A percentile compares a stretch with the other conserved stretches of the same genome.
These are phyloP conservation scores for Dasyornis broadbenti DNA, from an alignment of 2,113 vertebrate genomes.

Conservation along the genomic window DNA sequence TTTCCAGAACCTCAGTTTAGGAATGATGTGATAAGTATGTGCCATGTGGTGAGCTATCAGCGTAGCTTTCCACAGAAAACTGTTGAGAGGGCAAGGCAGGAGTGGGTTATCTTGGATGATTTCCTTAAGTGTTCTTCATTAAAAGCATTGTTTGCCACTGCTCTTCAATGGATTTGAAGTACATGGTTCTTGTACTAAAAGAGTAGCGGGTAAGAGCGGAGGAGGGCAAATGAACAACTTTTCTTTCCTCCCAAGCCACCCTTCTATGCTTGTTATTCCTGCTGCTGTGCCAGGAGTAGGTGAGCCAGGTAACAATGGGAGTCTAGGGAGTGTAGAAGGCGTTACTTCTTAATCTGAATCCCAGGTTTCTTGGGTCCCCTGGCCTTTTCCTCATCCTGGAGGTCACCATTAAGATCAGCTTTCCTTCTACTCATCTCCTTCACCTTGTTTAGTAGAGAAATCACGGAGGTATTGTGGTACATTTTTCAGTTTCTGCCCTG, in stretches of 20 bases:
- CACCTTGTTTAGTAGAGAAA: neutral
- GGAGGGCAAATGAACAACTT: neutral
- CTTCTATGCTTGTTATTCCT: neutral
- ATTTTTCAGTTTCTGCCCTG: neutral
- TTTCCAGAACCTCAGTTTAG: neutral
- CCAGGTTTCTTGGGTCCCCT: neutral
- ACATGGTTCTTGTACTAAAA: neutral
- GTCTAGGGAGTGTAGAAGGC: neutral
- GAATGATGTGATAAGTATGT: neutral
- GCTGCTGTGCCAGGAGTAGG: neutral
- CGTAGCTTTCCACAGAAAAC: neutral
- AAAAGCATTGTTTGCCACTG: neutral
- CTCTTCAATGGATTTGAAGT: neutral
- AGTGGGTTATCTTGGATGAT: neutral
- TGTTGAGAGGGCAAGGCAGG: neutral
- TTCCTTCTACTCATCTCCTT: neutral
- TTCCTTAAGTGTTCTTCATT: neutral
- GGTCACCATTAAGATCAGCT: neutral
- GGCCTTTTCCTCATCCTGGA: neutral
- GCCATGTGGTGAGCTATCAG: neutral
- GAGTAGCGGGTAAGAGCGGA: neutral
- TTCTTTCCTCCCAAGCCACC: neutral
- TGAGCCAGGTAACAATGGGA: neutral
- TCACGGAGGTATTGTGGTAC: neutral
- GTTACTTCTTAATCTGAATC: neutral